These are phyloP conservation scores for Tenualosa thibaudeaui DNA, from an alignment of 2,797 vertebrate genomes.

Conservation along the genomic window DNA sequence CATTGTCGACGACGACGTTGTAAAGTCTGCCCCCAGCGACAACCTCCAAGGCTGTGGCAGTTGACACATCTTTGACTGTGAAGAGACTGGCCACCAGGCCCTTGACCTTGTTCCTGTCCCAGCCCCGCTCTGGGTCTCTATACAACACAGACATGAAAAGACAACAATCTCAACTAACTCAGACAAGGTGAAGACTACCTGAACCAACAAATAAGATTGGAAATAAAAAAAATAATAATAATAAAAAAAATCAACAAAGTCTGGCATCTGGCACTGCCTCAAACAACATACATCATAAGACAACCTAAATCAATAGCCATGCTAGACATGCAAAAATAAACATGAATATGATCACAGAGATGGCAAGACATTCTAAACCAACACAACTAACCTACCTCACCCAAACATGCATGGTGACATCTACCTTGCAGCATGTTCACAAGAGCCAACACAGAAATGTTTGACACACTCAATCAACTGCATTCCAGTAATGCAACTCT, in stretches of 20 bases:
- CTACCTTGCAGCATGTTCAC: background rate
- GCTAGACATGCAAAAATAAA: too few species aligned
- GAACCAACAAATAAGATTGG: too few species aligned
- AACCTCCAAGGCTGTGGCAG: constrained; percentile 87
- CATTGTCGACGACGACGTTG: constrained; percentile 91
- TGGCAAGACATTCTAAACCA: background rate
- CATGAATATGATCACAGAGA: background rate
- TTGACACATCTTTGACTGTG: constrained; percentile 78
- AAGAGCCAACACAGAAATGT: background rate
- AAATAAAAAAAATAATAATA: too few species aligned
- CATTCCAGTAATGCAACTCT: background rate
- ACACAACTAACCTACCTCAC: background rate
- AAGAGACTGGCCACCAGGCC: constrained; percentile 88
- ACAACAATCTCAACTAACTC: background rate
- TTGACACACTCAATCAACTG: background rate
- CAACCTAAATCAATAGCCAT: background rate
- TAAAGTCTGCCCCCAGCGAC: constrained; percentile 92
- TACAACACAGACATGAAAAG: background rate
- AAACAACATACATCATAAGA: background rate
- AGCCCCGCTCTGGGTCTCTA: constrained; percentile 88
- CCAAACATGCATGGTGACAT: too few species aligned
- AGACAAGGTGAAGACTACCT: background rate
- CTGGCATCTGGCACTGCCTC: too few species aligned
- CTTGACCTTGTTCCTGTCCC: constrained; percentile 84
- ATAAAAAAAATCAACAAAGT: too few species aligned